Conservation (phyloP, 2,113 vertebrate species). For the Tragelaphus scriptus region DNA sequence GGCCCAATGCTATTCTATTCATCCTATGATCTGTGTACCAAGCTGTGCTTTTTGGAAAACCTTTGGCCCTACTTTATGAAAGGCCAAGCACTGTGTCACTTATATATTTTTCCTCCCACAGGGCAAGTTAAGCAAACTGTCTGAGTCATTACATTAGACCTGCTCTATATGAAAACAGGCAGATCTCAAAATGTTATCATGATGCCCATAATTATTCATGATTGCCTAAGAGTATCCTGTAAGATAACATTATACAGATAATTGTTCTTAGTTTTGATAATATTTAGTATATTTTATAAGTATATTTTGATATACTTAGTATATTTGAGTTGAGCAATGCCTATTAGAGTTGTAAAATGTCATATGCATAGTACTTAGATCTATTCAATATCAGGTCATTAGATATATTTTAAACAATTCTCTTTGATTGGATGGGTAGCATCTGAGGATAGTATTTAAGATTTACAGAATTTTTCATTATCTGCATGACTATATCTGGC, state of each 20-base stretch:
- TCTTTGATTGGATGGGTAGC: not conserved
- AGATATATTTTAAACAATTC: not conserved
- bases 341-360: not conserved
- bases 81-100: not conserved
- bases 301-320: not conserved
- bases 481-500: not conserved
- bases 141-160: not conserved
- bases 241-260: not conserved
- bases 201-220: not conserved
- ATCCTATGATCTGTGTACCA: not conserved
- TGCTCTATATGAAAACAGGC: not conserved
- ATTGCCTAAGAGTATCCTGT: not conserved
- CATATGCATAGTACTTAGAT: not conserved
- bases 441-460: not conserved
- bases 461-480: not conserved
- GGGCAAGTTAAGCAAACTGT: not conserved
- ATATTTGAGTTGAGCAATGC: not conserved
- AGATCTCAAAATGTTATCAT: not conserved
- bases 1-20: not conserved
- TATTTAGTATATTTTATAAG: not conserved
- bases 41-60: not conserved
- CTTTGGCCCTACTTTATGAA: not conserved
- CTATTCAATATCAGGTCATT: not conserved
- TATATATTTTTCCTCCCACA: not conserved
- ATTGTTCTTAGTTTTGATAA: not conserved